These are phyloP conservation scores for Pempheris klunzingeri DNA, from an alignment of 2,797 vertebrate genomes.

Conservation along the genomic window DNA sequence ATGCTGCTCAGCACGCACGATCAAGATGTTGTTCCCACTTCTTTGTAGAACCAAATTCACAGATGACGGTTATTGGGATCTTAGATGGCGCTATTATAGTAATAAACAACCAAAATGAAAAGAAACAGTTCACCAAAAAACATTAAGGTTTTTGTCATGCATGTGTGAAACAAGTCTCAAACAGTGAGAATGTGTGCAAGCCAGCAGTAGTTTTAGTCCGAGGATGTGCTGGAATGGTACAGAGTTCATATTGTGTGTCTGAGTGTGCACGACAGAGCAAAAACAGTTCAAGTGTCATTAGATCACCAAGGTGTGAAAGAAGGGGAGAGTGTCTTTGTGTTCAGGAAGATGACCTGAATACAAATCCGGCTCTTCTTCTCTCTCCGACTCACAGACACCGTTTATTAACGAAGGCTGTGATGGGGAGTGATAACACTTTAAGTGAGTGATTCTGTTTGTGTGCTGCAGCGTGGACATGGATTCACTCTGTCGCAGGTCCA, in stretches of 20 bases:
- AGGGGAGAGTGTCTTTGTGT: constrained; percentile 39
- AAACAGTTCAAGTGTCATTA: constrained; percentile 42
- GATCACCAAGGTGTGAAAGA: constrained; percentile 63
- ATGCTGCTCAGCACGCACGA: background rate
- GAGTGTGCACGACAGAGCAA: constrained; percentile 10
- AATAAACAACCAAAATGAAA: background rate
- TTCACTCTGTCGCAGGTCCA: constrained; percentile 34
- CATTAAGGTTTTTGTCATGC: background rate
- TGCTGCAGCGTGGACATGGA: background rate
- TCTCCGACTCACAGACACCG: constrained; percentile 11
- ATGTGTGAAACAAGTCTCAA: background rate
- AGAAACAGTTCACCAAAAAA: background rate
- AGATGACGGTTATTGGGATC: background rate
- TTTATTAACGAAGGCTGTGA: background rate
- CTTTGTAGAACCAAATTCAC: background rate
- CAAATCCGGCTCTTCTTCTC: constrained; percentile 42
- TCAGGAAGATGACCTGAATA: constrained; percentile 56
- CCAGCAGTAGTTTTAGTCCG: background rate
- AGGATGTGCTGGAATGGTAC: background rate
- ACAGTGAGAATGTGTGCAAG: background rate
- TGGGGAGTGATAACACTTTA: constrained; percentile 6
- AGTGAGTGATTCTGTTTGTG: background rate
- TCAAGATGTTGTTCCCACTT: background rate
- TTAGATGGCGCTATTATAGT: background rate
- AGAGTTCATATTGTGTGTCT: background rate